A percentile compares a stretch with the other conserved stretches of the same genome.
phyloP scores from a whole-genome alignment of 2,113 vertebrate species.

The Scomber scombrus region DNA sequence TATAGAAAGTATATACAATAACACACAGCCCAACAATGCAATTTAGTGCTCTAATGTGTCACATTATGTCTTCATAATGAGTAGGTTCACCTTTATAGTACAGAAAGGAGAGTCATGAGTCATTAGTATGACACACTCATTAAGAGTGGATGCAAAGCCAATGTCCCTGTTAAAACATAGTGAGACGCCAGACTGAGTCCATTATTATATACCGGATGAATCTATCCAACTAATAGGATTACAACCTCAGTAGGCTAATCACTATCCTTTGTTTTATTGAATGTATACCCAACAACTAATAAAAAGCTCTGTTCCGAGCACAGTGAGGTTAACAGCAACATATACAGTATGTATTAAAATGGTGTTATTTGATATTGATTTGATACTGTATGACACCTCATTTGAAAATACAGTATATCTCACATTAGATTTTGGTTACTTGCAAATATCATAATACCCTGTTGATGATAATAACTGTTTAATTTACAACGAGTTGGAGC shows the following conservation, averaged over 20 bases:
- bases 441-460: background rate
- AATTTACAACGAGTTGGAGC: background rate
- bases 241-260: background rate
- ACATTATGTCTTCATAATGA: background rate
- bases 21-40: background rate
- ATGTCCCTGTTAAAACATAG: background rate
- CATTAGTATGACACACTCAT: background rate
- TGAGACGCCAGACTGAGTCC: constrained; percentile 2
- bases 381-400: too few relatives aligned
- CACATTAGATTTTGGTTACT: background rate
- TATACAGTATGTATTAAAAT: background rate
- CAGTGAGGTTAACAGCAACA: background rate
- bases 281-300: too few relatives aligned
- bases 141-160: background rate
- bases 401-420: background rate
- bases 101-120: background rate
- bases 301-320: too few relatives aligned
- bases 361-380: too few relatives aligned
- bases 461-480: background rate
- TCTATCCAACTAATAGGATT: constrained; percentile 25
- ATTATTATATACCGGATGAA: constrained; percentile 20
- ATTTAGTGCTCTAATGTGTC: background rate
- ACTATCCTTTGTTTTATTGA: background rate
- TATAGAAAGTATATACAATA: background rate
- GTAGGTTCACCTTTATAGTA: background rate